A percentile compares a stretch with the other conserved stretches of the same genome.
phyloP scores from a whole-genome alignment of 2,888 invertebrate species.

The Chloroclystis v-ata region DNA sequence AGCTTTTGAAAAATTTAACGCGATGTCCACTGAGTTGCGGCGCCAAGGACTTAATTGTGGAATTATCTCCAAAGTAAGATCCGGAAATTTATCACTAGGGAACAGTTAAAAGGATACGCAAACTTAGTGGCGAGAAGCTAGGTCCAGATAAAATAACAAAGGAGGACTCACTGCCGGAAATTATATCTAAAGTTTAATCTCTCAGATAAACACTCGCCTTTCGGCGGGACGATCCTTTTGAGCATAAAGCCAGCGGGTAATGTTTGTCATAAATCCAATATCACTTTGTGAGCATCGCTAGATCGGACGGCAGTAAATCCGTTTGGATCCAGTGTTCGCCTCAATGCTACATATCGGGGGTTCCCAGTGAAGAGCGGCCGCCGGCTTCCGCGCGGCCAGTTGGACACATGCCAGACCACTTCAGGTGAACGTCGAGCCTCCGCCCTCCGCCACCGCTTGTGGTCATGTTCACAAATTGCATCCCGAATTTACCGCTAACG shows the following conservation, averaged over 20 bases:
- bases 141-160: conserved; percentile 28
- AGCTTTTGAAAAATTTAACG: not conserved
- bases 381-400: conserved; percentile 28
- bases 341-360: conserved; percentile 27
- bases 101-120: conserved; percentile 18
- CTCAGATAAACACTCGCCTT: conserved; percentile 29
- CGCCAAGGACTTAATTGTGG: conserved; percentile 15
- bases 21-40: not conserved
- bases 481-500: conserved; percentile 35
- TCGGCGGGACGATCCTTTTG: conserved; percentile 27
- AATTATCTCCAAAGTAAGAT: conserved; percentile 13
- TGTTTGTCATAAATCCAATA: conserved; percentile 39
- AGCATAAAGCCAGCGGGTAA: conserved; percentile 30
- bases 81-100: conserved; percentile 17
- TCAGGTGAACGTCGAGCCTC: conserved; percentile 43
- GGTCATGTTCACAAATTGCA: conserved; percentile 37
- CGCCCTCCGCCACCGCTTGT: conserved; percentile 35
- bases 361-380: conserved; percentile 26
- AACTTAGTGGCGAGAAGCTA: conserved; percentile 19
- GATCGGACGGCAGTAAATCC: conserved; percentile 40
- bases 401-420: conserved; percentile 52
- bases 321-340: conserved; percentile 31
- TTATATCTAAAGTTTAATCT: conserved; percentile 29
- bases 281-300: conserved; percentile 39
- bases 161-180: conserved; percentile 24